phyloP scores from a whole-genome alignment of 2,797 vertebrate species.

The Gastrophryne carolinensis region DNA sequence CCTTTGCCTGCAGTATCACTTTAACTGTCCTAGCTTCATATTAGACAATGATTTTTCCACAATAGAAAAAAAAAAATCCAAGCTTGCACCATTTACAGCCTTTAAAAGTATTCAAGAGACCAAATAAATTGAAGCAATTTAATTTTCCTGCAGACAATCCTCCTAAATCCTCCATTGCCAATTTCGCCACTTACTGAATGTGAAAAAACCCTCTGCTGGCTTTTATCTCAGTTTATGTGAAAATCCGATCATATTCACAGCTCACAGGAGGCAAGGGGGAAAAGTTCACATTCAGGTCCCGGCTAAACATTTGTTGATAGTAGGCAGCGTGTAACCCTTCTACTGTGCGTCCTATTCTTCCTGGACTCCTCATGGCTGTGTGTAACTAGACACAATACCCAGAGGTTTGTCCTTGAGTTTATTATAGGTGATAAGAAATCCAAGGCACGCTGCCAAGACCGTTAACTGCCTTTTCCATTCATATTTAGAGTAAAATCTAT shows the following conservation, averaged over 20 bases:
- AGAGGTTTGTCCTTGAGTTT: slow-evolving; percentile 27
- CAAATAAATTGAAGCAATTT: slow-evolving; percentile 19
- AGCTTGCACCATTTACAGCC: slow-evolving; percentile 10
- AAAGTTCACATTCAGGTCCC: slow-evolving; percentile 29
- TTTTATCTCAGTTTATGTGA: slow-evolving; percentile 43
- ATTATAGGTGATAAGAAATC: neutral
- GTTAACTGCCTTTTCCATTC: neutral
- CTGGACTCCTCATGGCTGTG: neutral
- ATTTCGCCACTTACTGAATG: slow-evolving; percentile 36
- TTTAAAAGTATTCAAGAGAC: slow-evolving; percentile 8
- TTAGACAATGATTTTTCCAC: neutral
- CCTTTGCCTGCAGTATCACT: no score
- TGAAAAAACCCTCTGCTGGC: slow-evolving; percentile 29
- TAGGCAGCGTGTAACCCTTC: slow-evolving; percentile 18
- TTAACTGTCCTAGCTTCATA: neutral
- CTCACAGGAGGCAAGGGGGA: slow-evolving; percentile 17
- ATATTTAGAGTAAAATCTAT: no score
- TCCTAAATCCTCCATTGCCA: slow-evolving; percentile 37
- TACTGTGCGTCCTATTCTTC: neutral
- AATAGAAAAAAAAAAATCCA: neutral
- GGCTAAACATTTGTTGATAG: slow-evolving; percentile 15
- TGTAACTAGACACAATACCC: slow-evolving; percentile 2
- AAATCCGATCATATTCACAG: slow-evolving; percentile 49
- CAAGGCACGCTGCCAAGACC: neutral
- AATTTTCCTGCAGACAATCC: slow-evolving; percentile 38